Percentiles rank a stretch among this genome's conserved stretches.
Conservation (phyloP, 2,888 invertebrate species). For the Parapristionchus giblindavisi region DNA sequence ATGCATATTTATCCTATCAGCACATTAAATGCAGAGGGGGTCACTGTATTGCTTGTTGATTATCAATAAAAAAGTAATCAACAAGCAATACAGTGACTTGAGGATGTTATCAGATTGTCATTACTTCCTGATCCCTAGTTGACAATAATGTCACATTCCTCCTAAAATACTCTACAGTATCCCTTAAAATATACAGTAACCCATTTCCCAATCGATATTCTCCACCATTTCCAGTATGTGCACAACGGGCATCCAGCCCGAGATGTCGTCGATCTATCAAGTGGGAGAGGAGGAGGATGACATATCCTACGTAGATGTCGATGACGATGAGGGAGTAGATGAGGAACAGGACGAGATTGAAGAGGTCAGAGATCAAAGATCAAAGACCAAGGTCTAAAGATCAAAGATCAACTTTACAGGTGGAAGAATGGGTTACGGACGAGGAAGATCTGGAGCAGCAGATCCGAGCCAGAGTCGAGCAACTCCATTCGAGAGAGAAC, state of each 20-base stretch:
- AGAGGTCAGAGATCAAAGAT: not conserved
- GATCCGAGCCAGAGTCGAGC: conserved; percentile 5
- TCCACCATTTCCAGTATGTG: not conserved
- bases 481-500: conserved; percentile 3
- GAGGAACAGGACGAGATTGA: conserved; percentile 2
- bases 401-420: not conserved
- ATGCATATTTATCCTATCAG: no score
- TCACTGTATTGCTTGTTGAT: no score
- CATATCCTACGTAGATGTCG: not conserved
- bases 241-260: conserved; percentile 17
- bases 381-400: not conserved
- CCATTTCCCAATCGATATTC: no score
- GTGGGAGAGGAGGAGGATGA: not conserved
- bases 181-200: no score
- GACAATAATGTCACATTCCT: not conserved
- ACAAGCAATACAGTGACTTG: no score
- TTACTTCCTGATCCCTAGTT: no score
- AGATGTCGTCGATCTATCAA: conserved; percentile 11
- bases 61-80: no score
- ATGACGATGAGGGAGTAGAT: conserved; percentile 9
- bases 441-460: conserved; percentile 28
- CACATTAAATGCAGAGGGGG: no score
- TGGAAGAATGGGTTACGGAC: conserved; percentile 32
- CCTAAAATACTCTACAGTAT: no score
- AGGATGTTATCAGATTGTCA: no score